A percentile compares a stretch with the other conserved stretches of the same genome.
Evolutionary conservation across 2,113 vertebrate species (phyloP).

Genomic region (Etheostoma cragini): DNA sequence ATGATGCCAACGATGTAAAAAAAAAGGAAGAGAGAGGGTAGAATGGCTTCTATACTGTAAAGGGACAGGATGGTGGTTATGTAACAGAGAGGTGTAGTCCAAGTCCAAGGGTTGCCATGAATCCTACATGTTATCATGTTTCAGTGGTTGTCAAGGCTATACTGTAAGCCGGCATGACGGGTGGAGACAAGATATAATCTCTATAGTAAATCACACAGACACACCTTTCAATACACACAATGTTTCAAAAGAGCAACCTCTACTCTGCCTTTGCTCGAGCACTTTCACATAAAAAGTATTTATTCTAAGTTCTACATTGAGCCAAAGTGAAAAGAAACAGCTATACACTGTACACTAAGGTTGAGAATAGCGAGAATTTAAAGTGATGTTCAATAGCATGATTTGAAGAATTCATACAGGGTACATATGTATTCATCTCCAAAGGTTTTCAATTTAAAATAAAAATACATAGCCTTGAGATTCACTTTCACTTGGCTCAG

Average conservation of each 20-base stretch:
- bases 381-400: neutral
- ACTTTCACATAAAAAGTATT: neutral
- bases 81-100: constrained; percentile 2
- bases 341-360: neutral
- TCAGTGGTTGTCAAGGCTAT: constrained; percentile 4
- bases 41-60: neutral
- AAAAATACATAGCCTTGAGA: neutral
- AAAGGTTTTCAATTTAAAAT: neutral
- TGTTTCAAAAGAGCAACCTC: neutral
- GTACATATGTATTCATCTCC: neutral
- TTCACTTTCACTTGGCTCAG: no score
- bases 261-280: neutral
- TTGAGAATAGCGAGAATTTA: neutral
- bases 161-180: neutral
- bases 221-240: constrained; percentile 36
- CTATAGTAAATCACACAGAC: constrained; percentile 31
- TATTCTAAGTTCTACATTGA: neutral
- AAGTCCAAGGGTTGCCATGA: constrained; percentile 29
- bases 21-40: neutral
- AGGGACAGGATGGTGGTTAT: neutral
- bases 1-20: neutral
- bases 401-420: neutral
- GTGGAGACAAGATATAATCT: constrained; percentile 33
- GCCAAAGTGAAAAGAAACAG: neutral
- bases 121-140: constrained; percentile 47